Evolutionary conservation across 2,113 vertebrate species (phyloP), one percentile per base, ranked within the genome.

Genomic region (Microtus pennsylvanicus): DNA sequence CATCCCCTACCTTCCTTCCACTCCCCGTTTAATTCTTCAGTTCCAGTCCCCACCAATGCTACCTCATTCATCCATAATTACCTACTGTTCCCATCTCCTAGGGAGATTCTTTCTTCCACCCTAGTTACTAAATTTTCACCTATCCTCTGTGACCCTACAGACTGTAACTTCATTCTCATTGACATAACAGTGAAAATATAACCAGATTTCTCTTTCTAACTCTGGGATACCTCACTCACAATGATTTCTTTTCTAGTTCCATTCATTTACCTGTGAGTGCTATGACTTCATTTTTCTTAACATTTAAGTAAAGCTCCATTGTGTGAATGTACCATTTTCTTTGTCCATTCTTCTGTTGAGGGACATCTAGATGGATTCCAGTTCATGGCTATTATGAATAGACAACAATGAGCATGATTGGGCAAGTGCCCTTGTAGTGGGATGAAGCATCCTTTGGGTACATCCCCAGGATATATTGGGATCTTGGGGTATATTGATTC

Each of bases 1-100:
- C 5, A n/a, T 3, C 33, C 30, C 19, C 2, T 3, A 24, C 12
- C n/a, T 58, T 10, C 5, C 5, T 58, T 21, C 19, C 21, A 22
- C 35, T 82, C 52, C 11, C 11, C 4, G 11, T 38, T n/a, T 58
- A 26, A 3, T 38, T n/a, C 19, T n/a, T 38, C 35, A 12, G 3
- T 14, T 81, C 21, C 35, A 81, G 52, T 1, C 9, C 9, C 52
- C 33, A 81, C 35, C 70, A 58, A n/a, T 9, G 33, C 33, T 38
- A 55, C 5, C 35, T 82, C 35, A 21, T 82, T 12, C 6, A 58
- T n/a, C 30, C 35, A 16, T 82, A 58, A 38, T n/a, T 58, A 58
- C 10, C 47, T 24, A 55, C 35, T n/a, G n/a, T 24, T 58, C n/a
- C 80, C 80, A 1, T 22, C 19, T 82, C 52, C 16, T 58, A 58